phyloP scores from a whole-genome alignment of 92 coral and sea anemone species.

The Hydrozoanthus gracilis region DNA sequence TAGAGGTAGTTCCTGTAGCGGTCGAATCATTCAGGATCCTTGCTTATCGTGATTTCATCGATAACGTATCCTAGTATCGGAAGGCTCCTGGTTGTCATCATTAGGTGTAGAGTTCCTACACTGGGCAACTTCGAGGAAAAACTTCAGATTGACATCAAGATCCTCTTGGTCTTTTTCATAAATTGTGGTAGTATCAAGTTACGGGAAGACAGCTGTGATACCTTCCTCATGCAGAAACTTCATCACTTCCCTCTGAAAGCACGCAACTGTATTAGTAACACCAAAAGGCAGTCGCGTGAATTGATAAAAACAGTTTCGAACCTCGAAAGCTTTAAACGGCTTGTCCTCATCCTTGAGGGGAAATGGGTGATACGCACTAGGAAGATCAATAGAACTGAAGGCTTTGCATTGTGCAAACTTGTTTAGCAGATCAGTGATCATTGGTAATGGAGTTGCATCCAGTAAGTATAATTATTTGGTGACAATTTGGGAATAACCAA shows the following conservation, averaged over 20 bases:
- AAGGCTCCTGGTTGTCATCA: too few relatives aligned
- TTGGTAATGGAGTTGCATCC: constrained; percentile 65
- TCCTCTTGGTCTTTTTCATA: constrained; percentile 66
- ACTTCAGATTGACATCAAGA: constrained; percentile 56
- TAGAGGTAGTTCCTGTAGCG: background rate
- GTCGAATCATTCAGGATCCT: background rate
- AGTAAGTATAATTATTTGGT: constrained; percentile 12
- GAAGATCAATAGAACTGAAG: constrained; percentile 57
- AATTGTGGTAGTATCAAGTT: constrained; percentile 27
- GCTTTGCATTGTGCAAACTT: constrained; percentile 55
- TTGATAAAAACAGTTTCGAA: constrained; percentile 50
- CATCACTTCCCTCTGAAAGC: too few relatives aligned
- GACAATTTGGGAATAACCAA: constrained; percentile 49
- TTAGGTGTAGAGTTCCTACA: too few relatives aligned
- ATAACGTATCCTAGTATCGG: background rate
- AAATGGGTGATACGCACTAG: constrained; percentile 61
- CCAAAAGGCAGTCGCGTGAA: constrained; percentile 60
- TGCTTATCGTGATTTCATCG: background rate
- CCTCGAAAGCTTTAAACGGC: constrained; percentile 57
- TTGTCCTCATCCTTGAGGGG: constrained; percentile 51
- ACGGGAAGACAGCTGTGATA: constrained; percentile 10
- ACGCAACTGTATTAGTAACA: constrained; percentile 58
- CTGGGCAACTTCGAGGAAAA: constrained; percentile 24
- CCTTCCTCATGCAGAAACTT: too few relatives aligned
- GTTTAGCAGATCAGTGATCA: constrained; percentile 60